Evolutionary conservation across 2,888 invertebrate species (phyloP).

Genomic region (Trichogramma dendrolimi): DNA sequence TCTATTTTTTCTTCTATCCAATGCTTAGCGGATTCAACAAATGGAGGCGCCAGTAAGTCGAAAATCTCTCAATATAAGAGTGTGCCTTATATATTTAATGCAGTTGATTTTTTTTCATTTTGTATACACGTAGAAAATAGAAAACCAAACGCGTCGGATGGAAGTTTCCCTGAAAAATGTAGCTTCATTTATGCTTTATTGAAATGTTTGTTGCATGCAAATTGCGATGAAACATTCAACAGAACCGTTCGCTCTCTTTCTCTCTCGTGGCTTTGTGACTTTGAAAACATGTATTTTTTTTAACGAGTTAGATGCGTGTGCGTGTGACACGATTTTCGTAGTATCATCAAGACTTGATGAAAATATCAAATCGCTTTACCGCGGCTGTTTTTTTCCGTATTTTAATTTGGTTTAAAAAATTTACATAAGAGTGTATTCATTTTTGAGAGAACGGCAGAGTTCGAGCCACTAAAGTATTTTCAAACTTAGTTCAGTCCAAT

Average conservation of each 20-base stretch:
- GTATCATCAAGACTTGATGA: too few relatives aligned
- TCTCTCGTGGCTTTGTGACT: too few relatives aligned
- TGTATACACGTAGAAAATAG: constrained; percentile 13
- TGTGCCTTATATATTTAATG: constrained; percentile 37
- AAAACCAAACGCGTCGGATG: constrained; percentile 13
- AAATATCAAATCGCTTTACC: too few relatives aligned
- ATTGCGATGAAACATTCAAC: not conserved
- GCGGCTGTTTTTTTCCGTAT: too few relatives aligned
- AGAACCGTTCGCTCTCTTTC: too few relatives aligned
- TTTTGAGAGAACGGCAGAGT: too few relatives aligned
- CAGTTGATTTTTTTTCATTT: constrained; percentile 30
- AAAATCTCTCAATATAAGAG: constrained; percentile 44
- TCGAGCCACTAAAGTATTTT: too few relatives aligned
- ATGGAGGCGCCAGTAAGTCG: constrained; percentile 66
- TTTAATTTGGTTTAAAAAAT: too few relatives aligned
- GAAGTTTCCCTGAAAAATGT: not conserved
- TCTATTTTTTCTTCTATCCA: constrained; percentile 33
- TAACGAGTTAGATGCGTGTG: constrained; percentile 12
- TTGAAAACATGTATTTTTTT: constrained; percentile 1
- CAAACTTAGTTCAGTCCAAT: too few relatives aligned
- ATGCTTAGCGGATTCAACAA: constrained; percentile 67
- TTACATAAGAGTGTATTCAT: too few relatives aligned
- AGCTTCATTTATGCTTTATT: not conserved
- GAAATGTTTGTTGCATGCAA: not conserved
- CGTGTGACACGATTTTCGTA: constrained; percentile 13